Conservation (phyloP, 1,140 invertebrate genomes). For the Hylyphantes graminicola region DNA sequence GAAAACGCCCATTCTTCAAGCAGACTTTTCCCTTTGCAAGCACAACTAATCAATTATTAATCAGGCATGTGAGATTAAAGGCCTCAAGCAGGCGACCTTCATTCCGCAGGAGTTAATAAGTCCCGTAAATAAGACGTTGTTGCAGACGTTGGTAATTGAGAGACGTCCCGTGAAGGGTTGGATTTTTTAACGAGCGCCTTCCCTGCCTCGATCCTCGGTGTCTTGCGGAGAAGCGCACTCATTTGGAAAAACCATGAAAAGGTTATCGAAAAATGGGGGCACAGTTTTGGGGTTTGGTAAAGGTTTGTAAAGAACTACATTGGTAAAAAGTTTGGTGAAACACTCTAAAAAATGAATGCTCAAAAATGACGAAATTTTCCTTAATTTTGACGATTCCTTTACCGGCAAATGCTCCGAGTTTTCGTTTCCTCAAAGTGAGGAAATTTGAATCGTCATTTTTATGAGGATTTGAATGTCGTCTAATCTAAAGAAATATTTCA, state of each 20-base stretch:
- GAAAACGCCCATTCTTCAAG: background rate
- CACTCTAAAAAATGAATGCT: too few relatives aligned
- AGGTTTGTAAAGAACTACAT: too few relatives aligned
- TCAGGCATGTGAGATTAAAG: constrained; percentile 14
- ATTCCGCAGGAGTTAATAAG: constrained; percentile 34
- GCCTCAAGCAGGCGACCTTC: constrained; percentile 17
- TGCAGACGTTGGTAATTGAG: constrained; percentile 32
- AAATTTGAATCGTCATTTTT: too few relatives aligned
- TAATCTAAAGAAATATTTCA: too few relatives aligned
- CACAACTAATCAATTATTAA: constrained; percentile 54
- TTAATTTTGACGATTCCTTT: too few relatives aligned
- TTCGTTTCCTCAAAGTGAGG: too few relatives aligned
- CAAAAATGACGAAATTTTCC: too few relatives aligned
- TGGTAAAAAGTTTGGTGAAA: too few relatives aligned
- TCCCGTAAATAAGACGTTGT: constrained; percentile 51
- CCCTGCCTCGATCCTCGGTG: constrained; percentile 23
- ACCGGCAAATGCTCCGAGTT: too few relatives aligned
- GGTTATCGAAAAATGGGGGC: too few relatives aligned
- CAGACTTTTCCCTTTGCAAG: constrained; percentile 3
- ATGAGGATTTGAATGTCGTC: too few relatives aligned
- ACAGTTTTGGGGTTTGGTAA: too few relatives aligned
- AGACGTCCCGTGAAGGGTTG: constrained; percentile 21
- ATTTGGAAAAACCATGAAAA: background rate
- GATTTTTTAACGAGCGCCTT: constrained; percentile 34
- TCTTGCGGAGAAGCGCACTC: constrained; percentile 13